Percentiles rank a stretch among this genome's conserved stretches.
phyloP scores from a whole-genome alignment of 2,113 vertebrate genomes.

The Alaudala cheleensis region DNA sequence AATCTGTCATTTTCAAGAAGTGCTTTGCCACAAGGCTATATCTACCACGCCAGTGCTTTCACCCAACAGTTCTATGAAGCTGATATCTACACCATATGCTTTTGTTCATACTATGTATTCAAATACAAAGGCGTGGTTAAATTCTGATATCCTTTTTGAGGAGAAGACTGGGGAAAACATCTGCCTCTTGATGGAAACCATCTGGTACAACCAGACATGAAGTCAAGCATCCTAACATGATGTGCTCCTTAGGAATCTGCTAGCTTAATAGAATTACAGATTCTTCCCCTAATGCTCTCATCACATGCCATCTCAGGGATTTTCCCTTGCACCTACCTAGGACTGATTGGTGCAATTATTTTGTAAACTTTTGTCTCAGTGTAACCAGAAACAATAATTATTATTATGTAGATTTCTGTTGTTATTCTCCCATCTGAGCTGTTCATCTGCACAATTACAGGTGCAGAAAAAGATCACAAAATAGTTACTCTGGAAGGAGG shows the following conservation, averaged over 20 bases:
- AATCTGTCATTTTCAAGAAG: neutral
- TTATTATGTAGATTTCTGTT: slow-evolving; percentile 42
- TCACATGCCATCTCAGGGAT: neutral
- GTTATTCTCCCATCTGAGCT: neutral
- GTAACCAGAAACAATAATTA: slow-evolving; percentile 53
- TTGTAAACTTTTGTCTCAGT: slow-evolving; percentile 48
- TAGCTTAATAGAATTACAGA: neutral
- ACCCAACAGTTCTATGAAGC: neutral
- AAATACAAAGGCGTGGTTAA: slow-evolving; percentile 37
- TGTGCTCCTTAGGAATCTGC: neutral
- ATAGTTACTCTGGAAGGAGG: neutral
- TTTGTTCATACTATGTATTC: neutral
- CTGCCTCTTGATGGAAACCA: slow-evolving; percentile 62
- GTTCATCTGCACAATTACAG: slow-evolving; percentile 32
- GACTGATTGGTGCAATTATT: slow-evolving; percentile 49
- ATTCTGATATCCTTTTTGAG: slow-evolving; percentile 40
- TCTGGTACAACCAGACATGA: slow-evolving; percentile 58
- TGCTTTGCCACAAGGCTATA: neutral
- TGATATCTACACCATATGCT: neutral
- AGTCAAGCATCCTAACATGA: slow-evolving; percentile 12
- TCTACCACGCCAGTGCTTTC: neutral
- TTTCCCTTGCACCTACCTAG: neutral
- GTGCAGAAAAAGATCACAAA: slow-evolving; percentile 1
- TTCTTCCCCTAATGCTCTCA: neutral
- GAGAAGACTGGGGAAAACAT: slow-evolving; percentile 45